phyloP scores from a whole-genome alignment of 1,140 invertebrate genomes.

The Drosophila rufa region DNA sequence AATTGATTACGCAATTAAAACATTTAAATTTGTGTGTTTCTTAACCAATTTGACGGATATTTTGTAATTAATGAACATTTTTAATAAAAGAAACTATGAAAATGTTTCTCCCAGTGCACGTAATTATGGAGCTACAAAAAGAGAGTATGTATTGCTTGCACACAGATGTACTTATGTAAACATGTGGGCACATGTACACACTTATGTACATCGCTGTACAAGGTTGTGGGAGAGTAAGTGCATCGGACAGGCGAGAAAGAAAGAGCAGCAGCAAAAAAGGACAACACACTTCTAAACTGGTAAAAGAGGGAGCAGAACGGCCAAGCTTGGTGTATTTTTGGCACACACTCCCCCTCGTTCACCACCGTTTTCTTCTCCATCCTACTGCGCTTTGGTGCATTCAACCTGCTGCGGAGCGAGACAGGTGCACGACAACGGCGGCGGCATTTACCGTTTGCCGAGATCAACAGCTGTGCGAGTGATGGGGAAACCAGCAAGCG shows the following conservation, averaged over 20 bases:
- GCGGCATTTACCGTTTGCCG: slow-evolving; percentile 52
- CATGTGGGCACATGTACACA: slow-evolving; percentile 23
- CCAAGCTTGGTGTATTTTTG: slow-evolving; percentile 37
- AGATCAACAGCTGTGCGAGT: slow-evolving; percentile 65
- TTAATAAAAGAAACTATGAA: no score
- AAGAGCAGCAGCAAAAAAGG: slow-evolving; percentile 14
- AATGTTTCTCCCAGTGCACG: not conserved
- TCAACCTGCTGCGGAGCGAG: slow-evolving; percentile 54
- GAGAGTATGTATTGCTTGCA: slow-evolving; percentile 11
- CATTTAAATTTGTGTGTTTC: no score
- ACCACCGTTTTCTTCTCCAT: slow-evolving; percentile 9
- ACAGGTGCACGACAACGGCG: slow-evolving; percentile 57
- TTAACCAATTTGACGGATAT: not conserved
- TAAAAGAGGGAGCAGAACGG: slow-evolving; percentile 16
- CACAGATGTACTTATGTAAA: slow-evolving; percentile 25
- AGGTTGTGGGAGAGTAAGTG: slow-evolving; percentile 26
- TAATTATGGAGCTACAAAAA: slow-evolving; percentile 37
- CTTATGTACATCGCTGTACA: slow-evolving; percentile 7
- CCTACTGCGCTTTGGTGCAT: slow-evolving; percentile 55
- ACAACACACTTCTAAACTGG: slow-evolving; percentile 11
- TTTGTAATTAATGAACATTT: not conserved
- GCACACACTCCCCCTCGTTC: slow-evolving; percentile 24
- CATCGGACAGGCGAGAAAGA: slow-evolving; percentile 4
- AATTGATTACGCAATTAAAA: no score
- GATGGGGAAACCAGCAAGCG: slow-evolving; percentile 14